Percentiles rank a stretch among this genome's conserved stretches.
Conservation (phyloP, 2,888 invertebrate species). For the Neoscelio sp. region DNA sequence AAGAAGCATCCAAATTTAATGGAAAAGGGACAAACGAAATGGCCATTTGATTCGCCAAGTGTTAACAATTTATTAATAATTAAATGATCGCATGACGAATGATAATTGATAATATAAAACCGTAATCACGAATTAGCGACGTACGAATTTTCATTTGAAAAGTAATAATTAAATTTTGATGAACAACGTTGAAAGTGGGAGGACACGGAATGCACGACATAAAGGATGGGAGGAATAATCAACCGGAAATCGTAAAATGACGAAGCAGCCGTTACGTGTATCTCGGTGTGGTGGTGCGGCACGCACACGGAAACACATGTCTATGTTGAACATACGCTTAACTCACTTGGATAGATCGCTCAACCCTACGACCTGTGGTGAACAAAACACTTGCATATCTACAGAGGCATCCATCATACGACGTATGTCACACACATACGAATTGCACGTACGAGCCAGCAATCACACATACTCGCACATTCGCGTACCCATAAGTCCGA, state of each 20-base stretch:
- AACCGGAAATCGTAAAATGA: constrained; percentile 73
- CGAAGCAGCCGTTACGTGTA: constrained; percentile 69
- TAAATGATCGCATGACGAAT: constrained; percentile 1
- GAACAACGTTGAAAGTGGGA: constrained; percentile 30
- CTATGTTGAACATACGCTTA: constrained; percentile 64
- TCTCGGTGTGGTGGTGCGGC: constrained; percentile 47
- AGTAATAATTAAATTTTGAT: constrained; percentile 61
- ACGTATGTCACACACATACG: constrained; percentile 40
- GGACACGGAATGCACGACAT: constrained; percentile 25
- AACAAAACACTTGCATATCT: constrained; percentile 76
- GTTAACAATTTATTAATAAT: constrained; percentile 12
- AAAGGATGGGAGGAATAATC: constrained; percentile 66
- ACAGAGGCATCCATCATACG: constrained; percentile 71
- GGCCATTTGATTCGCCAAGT: no score
- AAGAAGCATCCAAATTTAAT: no score
- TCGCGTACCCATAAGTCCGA: constrained; percentile 19
- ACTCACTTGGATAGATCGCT: constrained; percentile 70
- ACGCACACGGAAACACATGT: constrained; percentile 56
- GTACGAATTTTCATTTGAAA: constrained; percentile 34
- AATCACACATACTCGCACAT: constrained; percentile 9
- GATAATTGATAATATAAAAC: constrained; percentile 39
- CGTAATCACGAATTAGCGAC: constrained; percentile 41
- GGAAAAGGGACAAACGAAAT: no score
- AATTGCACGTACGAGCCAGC: constrained; percentile 14
- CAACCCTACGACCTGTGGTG: constrained; percentile 70